Evolutionary conservation across 2,888 invertebrate species (phyloP).

Genomic region (Mesochorus sp.): DNA sequence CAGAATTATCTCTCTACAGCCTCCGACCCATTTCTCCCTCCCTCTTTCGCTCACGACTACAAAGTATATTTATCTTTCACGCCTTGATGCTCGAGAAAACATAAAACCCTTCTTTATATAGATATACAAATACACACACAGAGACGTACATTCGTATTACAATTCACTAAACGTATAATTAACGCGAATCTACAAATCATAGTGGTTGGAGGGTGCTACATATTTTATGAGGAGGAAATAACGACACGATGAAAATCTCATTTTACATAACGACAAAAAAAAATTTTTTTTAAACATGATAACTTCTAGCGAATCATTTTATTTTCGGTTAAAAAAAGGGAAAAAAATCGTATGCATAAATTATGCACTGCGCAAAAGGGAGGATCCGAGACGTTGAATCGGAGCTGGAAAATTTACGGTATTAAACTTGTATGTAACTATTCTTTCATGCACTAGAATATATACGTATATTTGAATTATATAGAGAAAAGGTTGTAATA

Average conservation of each 20-base stretch:
- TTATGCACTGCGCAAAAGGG: neutral
- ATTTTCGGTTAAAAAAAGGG: neutral
- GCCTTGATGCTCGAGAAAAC: conserved; percentile 28
- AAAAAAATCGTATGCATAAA: neutral
- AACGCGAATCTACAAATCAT: conserved; percentile 51
- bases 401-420: conserved; percentile 16
- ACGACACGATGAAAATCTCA: neutral
- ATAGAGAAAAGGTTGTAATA: neutral
- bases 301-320: conserved; percentile 17
- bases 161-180: conserved; percentile 53
- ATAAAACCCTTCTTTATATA: neutral
- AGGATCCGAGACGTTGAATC: conserved; percentile 14
- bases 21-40: neutral
- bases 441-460: neutral
- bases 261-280: neutral
- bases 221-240: neutral
- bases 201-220: neutral
- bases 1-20: conserved; percentile 49
- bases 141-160: conserved; percentile 19
- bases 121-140: no score
- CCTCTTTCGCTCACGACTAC: conserved; percentile 13
- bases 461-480: neutral
- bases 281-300: no score
- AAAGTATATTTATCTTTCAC: conserved; percentile 54
- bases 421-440: neutral